Conservation (phyloP, 1,140 invertebrate genomes). For the Manduca sexta region DNA sequence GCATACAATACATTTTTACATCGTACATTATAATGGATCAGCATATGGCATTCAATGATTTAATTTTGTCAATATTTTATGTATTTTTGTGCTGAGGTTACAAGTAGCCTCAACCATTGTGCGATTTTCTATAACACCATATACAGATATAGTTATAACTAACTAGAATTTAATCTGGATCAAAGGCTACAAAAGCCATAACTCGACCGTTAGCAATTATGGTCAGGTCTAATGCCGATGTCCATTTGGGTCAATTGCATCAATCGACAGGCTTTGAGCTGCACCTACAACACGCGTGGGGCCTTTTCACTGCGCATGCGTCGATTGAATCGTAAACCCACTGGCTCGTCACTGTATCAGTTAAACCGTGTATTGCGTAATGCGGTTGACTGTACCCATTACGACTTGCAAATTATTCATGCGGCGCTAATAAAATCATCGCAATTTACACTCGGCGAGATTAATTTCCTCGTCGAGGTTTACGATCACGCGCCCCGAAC, state of each 20-base stretch:
- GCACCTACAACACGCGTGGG: constrained; percentile 20
- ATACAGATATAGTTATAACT: too few relatives aligned
- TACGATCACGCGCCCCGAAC: not conserved
- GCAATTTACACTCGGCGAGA: too few relatives aligned
- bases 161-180: constrained; percentile 18
- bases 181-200: not conserved
- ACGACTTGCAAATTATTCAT: too few relatives aligned
- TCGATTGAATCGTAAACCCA: constrained; percentile 8
- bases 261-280: constrained; percentile 27
- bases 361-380: not conserved
- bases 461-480: too few relatives aligned
- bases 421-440: too few relatives aligned
- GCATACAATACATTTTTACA: too few relatives aligned
- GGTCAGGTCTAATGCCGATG: constrained; percentile 20
- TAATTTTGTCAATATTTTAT: too few relatives aligned
- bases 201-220: constrained; percentile 26
- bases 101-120: too few relatives aligned
- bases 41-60: too few relatives aligned
- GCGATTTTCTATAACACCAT: too few relatives aligned
- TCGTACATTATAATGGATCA: too few relatives aligned
- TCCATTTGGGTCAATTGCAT: constrained; percentile 47
- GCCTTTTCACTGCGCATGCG: constrained; percentile 10
- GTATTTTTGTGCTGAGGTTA: too few relatives aligned
- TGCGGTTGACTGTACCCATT: not conserved
- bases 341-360: constrained; percentile 3